Evolutionary conservation across 2,797 vertebrate genomes (phyloP).

Genomic region (Sebastes steindachneri): DNA sequence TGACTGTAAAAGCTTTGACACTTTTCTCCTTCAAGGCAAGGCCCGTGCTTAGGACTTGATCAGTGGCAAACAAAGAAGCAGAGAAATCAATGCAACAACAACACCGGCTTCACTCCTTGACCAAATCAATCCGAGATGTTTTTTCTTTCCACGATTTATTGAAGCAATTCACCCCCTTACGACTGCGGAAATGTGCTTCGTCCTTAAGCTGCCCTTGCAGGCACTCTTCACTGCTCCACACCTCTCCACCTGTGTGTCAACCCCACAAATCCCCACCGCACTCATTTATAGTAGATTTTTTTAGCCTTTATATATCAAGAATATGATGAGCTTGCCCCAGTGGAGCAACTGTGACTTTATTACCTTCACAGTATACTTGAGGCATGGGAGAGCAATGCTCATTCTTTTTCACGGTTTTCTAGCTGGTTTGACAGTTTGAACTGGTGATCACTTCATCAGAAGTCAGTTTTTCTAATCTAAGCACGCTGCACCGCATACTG

Average conservation of each 20-base stretch:
- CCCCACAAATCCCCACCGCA: neutral
- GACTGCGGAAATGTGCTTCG: slow-evolving; percentile 49
- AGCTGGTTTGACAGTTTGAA: slow-evolving; percentile 13
- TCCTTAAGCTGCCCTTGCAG: slow-evolving; percentile 20
- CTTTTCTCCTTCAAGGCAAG: neutral
- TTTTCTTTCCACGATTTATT: slow-evolving; percentile 58
- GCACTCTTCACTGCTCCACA: neutral
- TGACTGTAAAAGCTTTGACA: slow-evolving; percentile 15
- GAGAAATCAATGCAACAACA: slow-evolving; percentile 63
- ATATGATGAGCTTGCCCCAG: neutral
- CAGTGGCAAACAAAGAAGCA: slow-evolving; percentile 42
- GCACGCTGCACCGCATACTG: neutral
- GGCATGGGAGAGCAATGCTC: neutral
- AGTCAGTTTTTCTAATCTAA: neutral
- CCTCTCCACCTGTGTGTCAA: neutral
- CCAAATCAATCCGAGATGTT: slow-evolving; percentile 61
- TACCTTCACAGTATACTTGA: neutral
- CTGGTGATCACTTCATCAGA: neutral
- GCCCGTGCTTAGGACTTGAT: slow-evolving; percentile 15
- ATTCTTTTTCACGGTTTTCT: neutral
- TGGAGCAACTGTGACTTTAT: neutral
- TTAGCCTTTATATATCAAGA: neutral
- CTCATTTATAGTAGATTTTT: neutral
- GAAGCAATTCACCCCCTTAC: slow-evolving; percentile 44
- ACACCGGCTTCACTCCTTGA: slow-evolving; percentile 50